Percentiles rank a stretch among this genome's conserved stretches.
phyloP scores from a whole-genome alignment of 2,888 invertebrate genomes.

The Brachypterus glaber region DNA sequence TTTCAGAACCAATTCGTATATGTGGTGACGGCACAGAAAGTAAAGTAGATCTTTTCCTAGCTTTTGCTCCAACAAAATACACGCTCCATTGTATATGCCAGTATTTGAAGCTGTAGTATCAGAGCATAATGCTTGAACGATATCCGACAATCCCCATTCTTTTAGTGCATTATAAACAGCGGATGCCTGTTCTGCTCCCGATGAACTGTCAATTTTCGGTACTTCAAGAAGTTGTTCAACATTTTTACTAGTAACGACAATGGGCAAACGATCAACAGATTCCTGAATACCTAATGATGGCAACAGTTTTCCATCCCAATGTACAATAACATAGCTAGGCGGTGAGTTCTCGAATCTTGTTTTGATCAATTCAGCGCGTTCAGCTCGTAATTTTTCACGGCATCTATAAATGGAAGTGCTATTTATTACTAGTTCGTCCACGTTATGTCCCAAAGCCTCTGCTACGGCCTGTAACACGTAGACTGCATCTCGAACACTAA shows the following conservation, averaged over 20 bases:
- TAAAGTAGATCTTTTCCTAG: conserved; percentile 20
- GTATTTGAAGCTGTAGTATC: conserved; percentile 27
- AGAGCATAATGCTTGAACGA: conserved; percentile 18
- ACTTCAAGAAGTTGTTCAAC: conserved; percentile 20
- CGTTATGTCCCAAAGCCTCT: conserved; percentile 20
- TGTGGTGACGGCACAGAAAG: conserved; percentile 25
- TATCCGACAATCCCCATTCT: conserved; percentile 21
- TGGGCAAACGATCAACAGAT: conserved; percentile 21
- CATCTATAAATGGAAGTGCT: conserved; percentile 3
- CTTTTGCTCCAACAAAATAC: conserved; percentile 24
- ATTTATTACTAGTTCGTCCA: conserved; percentile 3
- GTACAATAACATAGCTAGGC: conserved; percentile 17
- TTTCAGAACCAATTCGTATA: conserved; percentile 23
- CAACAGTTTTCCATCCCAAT: conserved; percentile 27
- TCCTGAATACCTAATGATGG: conserved; percentile 18
- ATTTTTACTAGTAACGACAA: conserved; percentile 20
- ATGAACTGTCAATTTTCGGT: background rate
- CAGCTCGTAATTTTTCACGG: background rate
- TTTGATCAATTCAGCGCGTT: background rate
- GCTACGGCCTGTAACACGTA: conserved; percentile 20
- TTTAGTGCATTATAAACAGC: conserved; percentile 12
- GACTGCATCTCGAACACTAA: conserved; percentile 18
- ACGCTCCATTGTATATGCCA: conserved; percentile 22
- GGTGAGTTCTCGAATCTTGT: background rate
- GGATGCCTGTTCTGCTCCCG: conserved; percentile 2